Base-by-base conservation (phyloP, 2,797 vertebrate species). In the Cossypha polioptera region DNA sequence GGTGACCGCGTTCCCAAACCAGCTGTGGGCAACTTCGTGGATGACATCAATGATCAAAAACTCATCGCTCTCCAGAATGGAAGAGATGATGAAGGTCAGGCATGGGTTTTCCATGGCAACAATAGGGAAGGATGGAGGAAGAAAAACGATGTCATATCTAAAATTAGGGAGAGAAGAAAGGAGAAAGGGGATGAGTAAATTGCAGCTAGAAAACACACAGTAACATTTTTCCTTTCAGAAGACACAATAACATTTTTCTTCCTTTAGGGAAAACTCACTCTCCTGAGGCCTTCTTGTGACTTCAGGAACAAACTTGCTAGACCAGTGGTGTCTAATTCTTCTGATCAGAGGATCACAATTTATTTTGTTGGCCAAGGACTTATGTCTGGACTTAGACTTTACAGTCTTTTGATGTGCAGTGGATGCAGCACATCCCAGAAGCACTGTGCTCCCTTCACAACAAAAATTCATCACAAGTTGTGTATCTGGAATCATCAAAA, bases 71-170 rank as follows among this genome's bases (percentile, higher is more conserved):
- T 99, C 99, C 98, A 99, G 96, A 96, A 99, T 99, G 97, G 99
- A 99, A 80, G 99, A 99, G 95, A 99, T 99, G 95, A 99, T 99
- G 97, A 99, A 99, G 75, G 99, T 99, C 96, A 99, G 98, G 96
- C 99, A 99, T 17, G 99, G 99, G 96, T 99, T 99, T 98, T 99
- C 99, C 99, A 99, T 99, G 96, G 99, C 99, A 82, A 99, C 99
- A 25, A 99, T 99, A 93, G 99, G 99, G 94, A 99, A 99, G 72
- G 99, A 99, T 21, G 99, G 99, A 3, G 99, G 99, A 88, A 99
- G 98, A 97, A 99, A 99, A 84, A 99, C 99, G 6, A 99, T 98
- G 98, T 99, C 99, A 21, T 99, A 99, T 97, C 99, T 99, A 81
- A 83, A 86, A 73, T 79, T 17, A 58, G 12, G 45, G 29, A 38